Percentiles rank a stretch among this genome's conserved stretches.
phyloP scores from a whole-genome alignment of 1,140 invertebrate species.

The Orius laevigatus region DNA sequence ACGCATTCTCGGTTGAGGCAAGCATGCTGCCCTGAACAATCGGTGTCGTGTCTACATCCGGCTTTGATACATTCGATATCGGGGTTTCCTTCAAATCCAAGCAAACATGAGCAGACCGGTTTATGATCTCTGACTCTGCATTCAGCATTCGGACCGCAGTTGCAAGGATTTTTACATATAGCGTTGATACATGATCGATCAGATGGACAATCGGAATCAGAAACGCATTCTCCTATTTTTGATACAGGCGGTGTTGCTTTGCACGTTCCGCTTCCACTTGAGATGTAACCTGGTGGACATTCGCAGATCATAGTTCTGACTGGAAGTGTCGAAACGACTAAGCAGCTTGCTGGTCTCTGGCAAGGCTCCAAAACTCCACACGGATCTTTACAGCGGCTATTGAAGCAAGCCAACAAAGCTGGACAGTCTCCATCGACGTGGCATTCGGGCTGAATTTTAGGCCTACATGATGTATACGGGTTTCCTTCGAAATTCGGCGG shows the following conservation, averaged over 20 bases:
- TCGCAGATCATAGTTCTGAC: constrained; percentile 76
- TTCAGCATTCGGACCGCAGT: constrained; percentile 60
- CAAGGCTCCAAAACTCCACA: constrained; percentile 65
- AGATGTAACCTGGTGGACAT: constrained; percentile 74
- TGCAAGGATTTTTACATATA: constrained; percentile 64
- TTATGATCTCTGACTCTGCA: constrained; percentile 67
- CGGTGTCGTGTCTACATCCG: constrained; percentile 51
- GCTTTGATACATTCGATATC: constrained; percentile 53
- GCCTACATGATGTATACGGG: constrained; percentile 60
- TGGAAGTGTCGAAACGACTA: constrained; percentile 60
- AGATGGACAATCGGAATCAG: constrained; percentile 54
- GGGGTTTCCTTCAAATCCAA: constrained; percentile 65
- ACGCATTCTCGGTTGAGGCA: constrained; percentile 65
- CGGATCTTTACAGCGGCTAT: constrained; percentile 65
- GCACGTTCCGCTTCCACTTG: constrained; percentile 62
- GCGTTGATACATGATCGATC: constrained; percentile 62
- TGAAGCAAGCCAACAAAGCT: constrained; percentile 57
- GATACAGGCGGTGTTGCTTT: constrained; percentile 46
- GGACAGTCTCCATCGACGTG: constrained; percentile 66
- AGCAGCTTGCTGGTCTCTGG: constrained; percentile 55
- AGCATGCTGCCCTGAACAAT: constrained; percentile 56
- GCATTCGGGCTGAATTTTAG: constrained; percentile 57
- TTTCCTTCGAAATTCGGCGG: constrained; percentile 50
- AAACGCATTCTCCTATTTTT: constrained; percentile 47
- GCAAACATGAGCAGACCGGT: constrained; percentile 63